A percentile compares a stretch with the other conserved stretches of the same genome.
Conservation (phyloP, 2,797 vertebrate species). For the Girardinus metallicus region DNA sequence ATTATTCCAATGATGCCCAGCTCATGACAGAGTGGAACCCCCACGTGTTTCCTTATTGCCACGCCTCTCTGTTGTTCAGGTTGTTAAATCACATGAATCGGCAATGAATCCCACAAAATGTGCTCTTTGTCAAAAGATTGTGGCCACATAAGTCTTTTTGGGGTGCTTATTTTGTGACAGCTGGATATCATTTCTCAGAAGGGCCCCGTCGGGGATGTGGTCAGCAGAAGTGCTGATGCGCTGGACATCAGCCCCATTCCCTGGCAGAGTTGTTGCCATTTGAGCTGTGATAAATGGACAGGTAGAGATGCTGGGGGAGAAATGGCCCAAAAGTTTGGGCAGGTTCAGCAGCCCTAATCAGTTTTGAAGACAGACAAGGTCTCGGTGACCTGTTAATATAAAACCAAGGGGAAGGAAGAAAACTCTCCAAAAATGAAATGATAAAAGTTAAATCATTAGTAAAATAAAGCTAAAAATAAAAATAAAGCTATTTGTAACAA, state of each 20-base stretch:
- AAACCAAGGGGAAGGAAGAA: background rate
- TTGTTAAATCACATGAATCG: constrained; percentile 46
- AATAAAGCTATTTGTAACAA: background rate
- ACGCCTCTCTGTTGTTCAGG: constrained; percentile 10
- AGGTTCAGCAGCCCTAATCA: constrained; percentile 17
- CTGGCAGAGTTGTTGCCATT: constrained; percentile 60
- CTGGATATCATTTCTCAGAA: constrained; percentile 68
- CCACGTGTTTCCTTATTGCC: constrained; percentile 23
- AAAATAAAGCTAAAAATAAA: background rate
- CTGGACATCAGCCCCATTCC: constrained; percentile 47
- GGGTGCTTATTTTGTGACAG: constrained; percentile 47
- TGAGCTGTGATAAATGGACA: constrained; percentile 66
- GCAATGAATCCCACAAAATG: constrained; percentile 43
- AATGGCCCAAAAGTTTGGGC: constrained; percentile 19
- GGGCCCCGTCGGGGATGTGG: constrained; percentile 56
- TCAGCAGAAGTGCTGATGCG: constrained; percentile 68
- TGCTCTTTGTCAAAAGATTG: constrained; percentile 41
- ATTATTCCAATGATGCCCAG: constrained; percentile 4
- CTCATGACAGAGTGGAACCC: constrained; percentile 12
- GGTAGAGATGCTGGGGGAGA: constrained; percentile 24
- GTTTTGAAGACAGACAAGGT: constrained; percentile 16
- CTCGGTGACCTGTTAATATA: constrained; percentile 12
- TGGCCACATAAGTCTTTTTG: constrained; percentile 53
- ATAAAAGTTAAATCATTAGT: too few species aligned
- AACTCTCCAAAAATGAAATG: background rate